Evolutionary conservation across 2,888 invertebrate genomes (phyloP), one percentile per base, ranked within the genome.

Genomic region (Zaprionus obscuricornis): DNA sequence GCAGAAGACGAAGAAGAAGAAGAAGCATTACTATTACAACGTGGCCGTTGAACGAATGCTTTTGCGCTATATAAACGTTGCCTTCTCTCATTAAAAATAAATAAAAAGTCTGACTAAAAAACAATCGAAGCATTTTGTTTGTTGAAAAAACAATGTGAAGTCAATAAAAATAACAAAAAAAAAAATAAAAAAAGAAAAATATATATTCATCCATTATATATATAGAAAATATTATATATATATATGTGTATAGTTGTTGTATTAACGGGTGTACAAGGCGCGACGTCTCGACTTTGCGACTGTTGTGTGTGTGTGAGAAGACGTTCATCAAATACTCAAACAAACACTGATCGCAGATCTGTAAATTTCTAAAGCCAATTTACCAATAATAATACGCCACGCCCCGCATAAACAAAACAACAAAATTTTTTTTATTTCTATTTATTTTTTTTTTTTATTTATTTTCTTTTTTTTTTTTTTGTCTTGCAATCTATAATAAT

Each of bases 61-160:
- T 6, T 22, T 22, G 5, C 22, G 7, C 4, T 22, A 22, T 22
- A 5, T 13, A 10, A 20, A 5, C 34, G 24, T n/a, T 27, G 31
- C 10, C 26, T 24, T 26, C 17, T 60, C 77, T 59, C 79, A 79
- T 79, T 85, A 79, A 85, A 79, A 82, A 66, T 72, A 79, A 82
- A 78, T 78, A 78, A 78, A 85, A 78, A 84, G 76, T 42, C 46
- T 67, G 69, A 57, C 68, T 66, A 82, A 74, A n/a, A 76, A 85
- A 83, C 83, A 78, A 78, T 77, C 77, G 81, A 40, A 70, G 78
- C 74, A 62, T 72, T 71, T 62, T 74, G 78, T 77, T 85, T 78
- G 75, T 82, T 85, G 68, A 85, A 68, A 67, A 70, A 78, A 78
- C 82, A 78, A 74, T 85, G 74, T 74, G 82, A 74, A 74, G 83